Evolutionary conservation across 2,797 vertebrate genomes (phyloP).

Genomic region (Cercopithecus mitis): DNA sequence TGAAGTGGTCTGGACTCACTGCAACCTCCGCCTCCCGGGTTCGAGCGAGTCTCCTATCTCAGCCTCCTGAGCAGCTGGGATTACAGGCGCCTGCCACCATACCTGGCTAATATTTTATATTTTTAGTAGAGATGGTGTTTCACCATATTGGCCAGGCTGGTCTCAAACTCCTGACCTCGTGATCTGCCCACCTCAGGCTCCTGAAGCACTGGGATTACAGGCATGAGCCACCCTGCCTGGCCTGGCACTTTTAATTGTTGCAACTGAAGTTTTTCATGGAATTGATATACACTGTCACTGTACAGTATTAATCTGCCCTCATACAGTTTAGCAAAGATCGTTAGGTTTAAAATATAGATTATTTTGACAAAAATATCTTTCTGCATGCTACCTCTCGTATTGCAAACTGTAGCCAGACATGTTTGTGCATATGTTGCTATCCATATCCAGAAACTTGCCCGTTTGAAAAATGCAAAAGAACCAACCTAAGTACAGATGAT

Average conservation of each 20-base stretch:
- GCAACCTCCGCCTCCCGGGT: background rate
- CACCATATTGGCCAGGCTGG: background rate
- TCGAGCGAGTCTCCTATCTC: background rate
- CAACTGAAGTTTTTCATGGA: background rate
- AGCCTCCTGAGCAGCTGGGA: background rate
- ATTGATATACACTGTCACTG: background rate
- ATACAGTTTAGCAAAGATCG: background rate
- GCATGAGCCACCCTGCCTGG: background rate
- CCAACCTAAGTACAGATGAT: background rate
- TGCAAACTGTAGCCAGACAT: background rate
- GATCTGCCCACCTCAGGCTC: background rate
- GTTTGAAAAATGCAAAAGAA: conserved; percentile 46
- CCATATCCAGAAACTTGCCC: background rate
- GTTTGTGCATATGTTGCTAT: background rate
- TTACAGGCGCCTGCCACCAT: background rate
- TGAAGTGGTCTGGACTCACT: background rate
- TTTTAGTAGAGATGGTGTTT: background rate
- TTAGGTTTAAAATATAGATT: conserved; percentile 30
- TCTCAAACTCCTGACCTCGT: background rate
- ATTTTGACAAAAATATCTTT: conserved; percentile 30
- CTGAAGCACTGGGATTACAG: background rate
- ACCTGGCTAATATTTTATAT: background rate
- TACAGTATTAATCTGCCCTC: background rate
- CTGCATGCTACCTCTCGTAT: background rate
- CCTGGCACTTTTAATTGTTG: background rate